These are phyloP conservation scores for Drosophila nigrodunni DNA, from an alignment of 1,140 invertebrate species.

Conservation along the genomic window DNA sequence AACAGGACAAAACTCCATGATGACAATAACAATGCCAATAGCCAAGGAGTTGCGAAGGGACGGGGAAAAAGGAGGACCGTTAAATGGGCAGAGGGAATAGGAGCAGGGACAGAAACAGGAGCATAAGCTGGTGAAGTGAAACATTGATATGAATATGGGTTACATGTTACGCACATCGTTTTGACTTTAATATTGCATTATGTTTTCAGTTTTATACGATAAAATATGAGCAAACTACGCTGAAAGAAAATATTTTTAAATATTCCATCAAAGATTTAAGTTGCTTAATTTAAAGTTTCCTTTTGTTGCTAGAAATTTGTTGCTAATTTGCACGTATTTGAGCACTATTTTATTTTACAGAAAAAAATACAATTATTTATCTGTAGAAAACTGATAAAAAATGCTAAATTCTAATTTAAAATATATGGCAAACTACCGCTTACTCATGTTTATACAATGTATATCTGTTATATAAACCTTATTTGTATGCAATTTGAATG, in stretches of 20 bases:
- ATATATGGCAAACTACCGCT: neutral
- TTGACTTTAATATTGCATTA: slow-evolving; percentile 69
- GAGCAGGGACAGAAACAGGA: neutral
- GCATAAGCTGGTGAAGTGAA: neutral
- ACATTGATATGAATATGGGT: slow-evolving; percentile 10
- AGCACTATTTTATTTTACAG: too few species aligned
- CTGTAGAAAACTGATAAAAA: too few species aligned
- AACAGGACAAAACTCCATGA: slow-evolving; percentile 43
- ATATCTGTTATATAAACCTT: neutral
- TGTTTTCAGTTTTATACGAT: slow-evolving; percentile 51
- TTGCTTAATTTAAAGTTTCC: too few species aligned
- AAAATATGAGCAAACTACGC: slow-evolving; percentile 32
- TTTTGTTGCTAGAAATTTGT: too few species aligned
- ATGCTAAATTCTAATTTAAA: neutral
- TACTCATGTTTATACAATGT: neutral
- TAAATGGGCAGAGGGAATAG: neutral
- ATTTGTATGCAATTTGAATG: neutral
- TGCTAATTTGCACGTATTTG: too few species aligned
- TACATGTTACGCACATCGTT: slow-evolving; percentile 65
- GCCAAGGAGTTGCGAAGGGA: too few species aligned
- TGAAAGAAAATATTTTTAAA: too few species aligned
- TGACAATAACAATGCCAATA: slow-evolving; percentile 37
- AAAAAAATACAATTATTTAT: neutral
- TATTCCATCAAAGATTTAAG: too few species aligned
- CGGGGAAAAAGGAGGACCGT: neutral